Evolutionary conservation across 2,797 vertebrate species (phyloP), one percentile per base, ranked within the genome.

Genomic region (Glossophaga mutica): DNA sequence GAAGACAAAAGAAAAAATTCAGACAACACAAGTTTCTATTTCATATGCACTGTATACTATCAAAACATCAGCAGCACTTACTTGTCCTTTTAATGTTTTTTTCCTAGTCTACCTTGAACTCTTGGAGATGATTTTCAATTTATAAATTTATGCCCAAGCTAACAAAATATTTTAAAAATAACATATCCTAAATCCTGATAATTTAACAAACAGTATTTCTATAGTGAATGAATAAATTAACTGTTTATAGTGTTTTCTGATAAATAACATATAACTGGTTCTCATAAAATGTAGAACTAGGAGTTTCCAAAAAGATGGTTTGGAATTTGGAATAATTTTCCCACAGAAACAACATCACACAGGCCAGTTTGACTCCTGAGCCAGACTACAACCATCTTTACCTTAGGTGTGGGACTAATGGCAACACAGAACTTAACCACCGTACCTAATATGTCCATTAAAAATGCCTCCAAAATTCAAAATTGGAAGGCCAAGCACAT

Each of bases 101-200:
- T 94, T 78, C 24, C 46, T 67, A 77, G 44, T 68, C n/a, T 68
- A 77, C 6, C 67, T 92, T 73, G 42, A 90, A 82, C 48, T 73
- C 67, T 67, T 78, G 14, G 59, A 88, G 48, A 71, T 6, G 74
- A 89, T 48, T 95, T 92, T 65, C 76, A 59, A 76, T 76, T 73
- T 94, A 87, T 57, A 90, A 91, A 29, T 87, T 94, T 74, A 95
- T 10, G 94, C 77, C 39, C 62, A 92, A 85, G 42, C 37, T 92
- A 94, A 95, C 29, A 77, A 84, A 91, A 65, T 77, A 82, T 74
- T 91, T 93, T 94, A n/a, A 71, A 4, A 91, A 74, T 62, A 88
- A 88, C 42, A 94, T 37, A 71, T 82, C 46, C 24, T 74, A 96
- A 94, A 78, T 71, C 34, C 37, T 34, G 87, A 76, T 85, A 78